Percentiles rank a stretch among this genome's conserved stretches.
Evolutionary conservation across 2,888 invertebrate genomes (phyloP).

Genomic region (Boloria selene): DNA sequence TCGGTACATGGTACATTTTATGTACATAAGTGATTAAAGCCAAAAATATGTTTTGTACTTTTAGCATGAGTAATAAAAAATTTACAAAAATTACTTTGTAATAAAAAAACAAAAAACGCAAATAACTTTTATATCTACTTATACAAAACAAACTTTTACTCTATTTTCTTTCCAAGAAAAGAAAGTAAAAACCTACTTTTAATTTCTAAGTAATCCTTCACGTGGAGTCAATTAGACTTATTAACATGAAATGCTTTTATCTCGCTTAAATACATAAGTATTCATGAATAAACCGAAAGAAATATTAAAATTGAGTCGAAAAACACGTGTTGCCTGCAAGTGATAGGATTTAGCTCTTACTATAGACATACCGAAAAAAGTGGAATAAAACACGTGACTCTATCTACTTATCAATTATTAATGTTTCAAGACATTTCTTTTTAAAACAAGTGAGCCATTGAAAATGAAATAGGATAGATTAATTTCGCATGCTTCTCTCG

Average conservation of each 20-base stretch:
- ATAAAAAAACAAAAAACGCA: too few relatives aligned
- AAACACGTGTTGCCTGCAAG: conserved; percentile 50
- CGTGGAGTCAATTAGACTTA: conserved; percentile 24
- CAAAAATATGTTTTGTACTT: too few relatives aligned
- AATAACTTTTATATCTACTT: too few relatives aligned
- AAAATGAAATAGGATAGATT: conserved; percentile 40
- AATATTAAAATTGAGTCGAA: conserved; percentile 46
- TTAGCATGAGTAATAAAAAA: too few relatives aligned
- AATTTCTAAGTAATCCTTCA: conserved; percentile 22
- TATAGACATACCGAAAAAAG: conserved; percentile 47
- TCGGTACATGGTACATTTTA: too few relatives aligned
- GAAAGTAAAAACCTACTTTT: conserved; percentile 14
- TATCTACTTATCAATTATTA: conserved; percentile 43
- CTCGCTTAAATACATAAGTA: not conserved
- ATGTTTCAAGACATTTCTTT: conserved; percentile 40
- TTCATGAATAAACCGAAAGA: conserved; percentile 21
- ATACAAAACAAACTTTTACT: too few relatives aligned
- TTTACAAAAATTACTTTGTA: too few relatives aligned
- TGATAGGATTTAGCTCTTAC: conserved; percentile 45
- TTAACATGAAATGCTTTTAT: conserved; percentile 22
- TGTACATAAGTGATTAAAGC: too few relatives aligned
- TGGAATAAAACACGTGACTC: conserved; percentile 47
- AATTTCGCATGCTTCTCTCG: conserved; percentile 19
- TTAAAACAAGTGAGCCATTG: conserved; percentile 32
- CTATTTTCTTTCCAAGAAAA: too few relatives aligned